Percentiles rank a stretch among this genome's conserved stretches.
Evolutionary conservation across 35 echinoderm and acorn worm species (phyloP).

Genomic region (Heliocidaris tuberculata): DNA sequence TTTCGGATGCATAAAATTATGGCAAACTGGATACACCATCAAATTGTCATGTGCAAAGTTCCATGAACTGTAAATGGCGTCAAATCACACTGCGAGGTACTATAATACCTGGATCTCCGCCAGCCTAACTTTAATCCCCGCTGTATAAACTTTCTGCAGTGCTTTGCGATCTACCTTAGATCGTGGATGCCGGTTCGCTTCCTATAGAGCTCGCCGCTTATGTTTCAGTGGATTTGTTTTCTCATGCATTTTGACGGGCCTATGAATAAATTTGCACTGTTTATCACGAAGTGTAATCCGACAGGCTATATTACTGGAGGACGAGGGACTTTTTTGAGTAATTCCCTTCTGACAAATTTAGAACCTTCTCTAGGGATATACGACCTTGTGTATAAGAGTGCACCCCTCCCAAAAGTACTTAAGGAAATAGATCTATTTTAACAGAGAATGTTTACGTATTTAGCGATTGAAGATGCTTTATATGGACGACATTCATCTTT

Average conservation of each 20-base stretch:
- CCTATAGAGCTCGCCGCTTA: neutral
- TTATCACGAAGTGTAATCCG: neutral
- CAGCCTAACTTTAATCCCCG: neutral
- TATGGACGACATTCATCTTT: too few relatives aligned
- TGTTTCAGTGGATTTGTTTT: conserved; percentile 17
- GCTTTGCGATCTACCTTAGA: neutral
- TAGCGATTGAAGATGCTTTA: too few relatives aligned
- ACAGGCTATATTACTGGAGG: neutral
- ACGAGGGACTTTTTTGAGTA: neutral
- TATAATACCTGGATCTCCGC: neutral
- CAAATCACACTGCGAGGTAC: neutral
- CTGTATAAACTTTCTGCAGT: neutral
- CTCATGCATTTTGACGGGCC: neutral
- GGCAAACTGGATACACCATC: too few relatives aligned
- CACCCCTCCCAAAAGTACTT: too few relatives aligned
- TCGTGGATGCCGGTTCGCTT: neutral
- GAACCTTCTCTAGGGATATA: too few relatives aligned
- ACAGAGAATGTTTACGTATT: too few relatives aligned
- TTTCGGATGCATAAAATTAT: too few relatives aligned
- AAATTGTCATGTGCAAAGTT: neutral
- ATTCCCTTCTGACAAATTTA: neutral
- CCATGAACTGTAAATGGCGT: neutral
- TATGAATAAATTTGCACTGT: neutral
- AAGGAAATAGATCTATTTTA: too few relatives aligned
- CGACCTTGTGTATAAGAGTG: too few relatives aligned